Evolutionary conservation across 1,140 invertebrate genomes (phyloP).

Genomic region (Rhyacophila brunnea): DNA sequence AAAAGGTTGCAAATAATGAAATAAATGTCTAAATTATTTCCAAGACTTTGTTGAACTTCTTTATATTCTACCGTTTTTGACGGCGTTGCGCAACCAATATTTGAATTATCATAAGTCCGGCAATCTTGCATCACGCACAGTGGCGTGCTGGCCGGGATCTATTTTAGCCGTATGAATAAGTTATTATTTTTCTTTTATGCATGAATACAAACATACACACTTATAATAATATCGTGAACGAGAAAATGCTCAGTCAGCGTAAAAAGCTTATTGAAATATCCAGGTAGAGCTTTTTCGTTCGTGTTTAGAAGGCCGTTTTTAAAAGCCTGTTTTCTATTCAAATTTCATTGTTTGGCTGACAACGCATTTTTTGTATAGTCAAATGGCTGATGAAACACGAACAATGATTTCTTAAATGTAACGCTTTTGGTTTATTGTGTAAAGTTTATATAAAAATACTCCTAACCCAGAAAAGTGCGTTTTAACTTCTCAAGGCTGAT

Average conservation of each 20-base stretch:
- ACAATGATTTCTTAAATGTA: too few relatives aligned
- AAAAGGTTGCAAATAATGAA: too few relatives aligned
- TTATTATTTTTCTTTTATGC: constrained; percentile 18
- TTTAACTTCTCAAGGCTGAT: too few relatives aligned
- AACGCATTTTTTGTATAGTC: constrained; percentile 1
- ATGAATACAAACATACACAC: neutral
- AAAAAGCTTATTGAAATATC: constrained; percentile 20
- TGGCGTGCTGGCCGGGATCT: constrained; percentile 12
- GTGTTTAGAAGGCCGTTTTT: constrained; percentile 5
- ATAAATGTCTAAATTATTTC: too few relatives aligned
- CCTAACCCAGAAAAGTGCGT: too few relatives aligned
- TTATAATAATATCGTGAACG: neutral
- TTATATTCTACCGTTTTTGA: too few relatives aligned
- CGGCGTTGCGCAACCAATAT: neutral
- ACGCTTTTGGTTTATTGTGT: too few relatives aligned
- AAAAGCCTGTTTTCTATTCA: constrained; percentile 17
- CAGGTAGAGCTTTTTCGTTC: constrained; percentile 12
- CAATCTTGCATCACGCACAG: constrained; percentile 14
- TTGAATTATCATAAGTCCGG: too few relatives aligned
- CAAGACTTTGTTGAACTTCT: too few relatives aligned
- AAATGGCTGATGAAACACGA: too few relatives aligned
- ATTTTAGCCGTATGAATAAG: constrained; percentile 26
- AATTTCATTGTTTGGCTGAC: constrained; percentile 12
- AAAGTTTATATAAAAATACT: too few relatives aligned
- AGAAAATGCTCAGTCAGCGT: constrained; percentile 5